phyloP scores from a whole-genome alignment of 2,888 invertebrate species.

The Thera obeliscata region DNA sequence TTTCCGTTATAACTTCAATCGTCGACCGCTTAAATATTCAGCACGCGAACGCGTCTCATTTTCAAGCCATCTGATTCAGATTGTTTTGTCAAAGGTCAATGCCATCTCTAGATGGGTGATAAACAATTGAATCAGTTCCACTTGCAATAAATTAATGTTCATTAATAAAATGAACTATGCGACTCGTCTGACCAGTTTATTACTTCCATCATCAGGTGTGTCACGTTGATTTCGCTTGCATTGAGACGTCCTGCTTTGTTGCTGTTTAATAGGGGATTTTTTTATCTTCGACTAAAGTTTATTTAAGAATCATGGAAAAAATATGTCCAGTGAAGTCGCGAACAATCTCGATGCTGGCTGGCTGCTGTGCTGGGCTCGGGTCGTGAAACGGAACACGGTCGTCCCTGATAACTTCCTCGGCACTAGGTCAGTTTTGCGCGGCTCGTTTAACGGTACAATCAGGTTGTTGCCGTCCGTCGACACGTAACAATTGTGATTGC shows the following conservation, averaged over 20 bases:
- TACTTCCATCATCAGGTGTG: constrained; percentile 49
- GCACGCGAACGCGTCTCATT: constrained; percentile 47
- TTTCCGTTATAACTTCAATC: constrained; percentile 45
- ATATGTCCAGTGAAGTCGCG: constrained; percentile 46
- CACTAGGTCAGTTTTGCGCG: constrained; percentile 83
- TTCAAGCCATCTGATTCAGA: constrained; percentile 56
- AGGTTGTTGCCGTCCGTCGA: constrained; percentile 77
- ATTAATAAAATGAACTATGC: constrained; percentile 68
- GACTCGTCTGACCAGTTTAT: constrained; percentile 59
- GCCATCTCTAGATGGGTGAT: constrained; percentile 74
- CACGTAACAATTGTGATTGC: constrained; percentile 79
- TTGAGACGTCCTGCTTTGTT: constrained; percentile 63
- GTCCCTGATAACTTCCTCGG: constrained; percentile 80
- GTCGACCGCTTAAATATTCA: constrained; percentile 41
- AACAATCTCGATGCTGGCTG: constrained; percentile 53
- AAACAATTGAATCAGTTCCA: constrained; percentile 83
- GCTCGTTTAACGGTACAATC: constrained; percentile 82
- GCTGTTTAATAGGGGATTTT: constrained; percentile 54
- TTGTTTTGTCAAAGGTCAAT: constrained; percentile 77
- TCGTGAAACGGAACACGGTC: constrained; percentile 70
- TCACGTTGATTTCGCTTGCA: constrained; percentile 51
- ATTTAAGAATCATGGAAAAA: constrained; percentile 43
- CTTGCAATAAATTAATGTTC: constrained; percentile 81
- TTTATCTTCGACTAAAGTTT: constrained; percentile 48
- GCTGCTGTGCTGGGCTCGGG: constrained; percentile 44